A percentile compares a stretch with the other conserved stretches of the same genome.
phyloP scores from a whole-genome alignment of 2,888 invertebrate species.

The Drosophila fulvimacula region DNA sequence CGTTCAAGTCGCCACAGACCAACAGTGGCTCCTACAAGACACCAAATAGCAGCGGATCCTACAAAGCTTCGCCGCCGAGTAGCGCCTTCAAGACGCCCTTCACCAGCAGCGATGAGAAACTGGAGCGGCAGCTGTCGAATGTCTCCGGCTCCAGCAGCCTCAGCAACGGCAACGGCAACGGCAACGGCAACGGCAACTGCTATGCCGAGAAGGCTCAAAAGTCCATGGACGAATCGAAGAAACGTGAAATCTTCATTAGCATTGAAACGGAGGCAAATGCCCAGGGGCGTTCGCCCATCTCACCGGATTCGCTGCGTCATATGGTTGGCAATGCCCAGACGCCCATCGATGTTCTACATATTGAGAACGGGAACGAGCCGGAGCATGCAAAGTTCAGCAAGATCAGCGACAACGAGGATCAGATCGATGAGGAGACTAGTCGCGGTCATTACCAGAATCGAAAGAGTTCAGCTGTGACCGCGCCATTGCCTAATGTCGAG shows the following conservation, averaged over 20 bases:
- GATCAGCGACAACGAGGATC: constrained; percentile 81
- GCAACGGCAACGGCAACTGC: constrained; percentile 8
- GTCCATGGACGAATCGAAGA: constrained; percentile 64
- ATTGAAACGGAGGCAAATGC: constrained; percentile 84
- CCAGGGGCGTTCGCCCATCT: constrained; percentile 74
- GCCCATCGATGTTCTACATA: constrained; percentile 80
- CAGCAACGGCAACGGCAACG: constrained; percentile 1
- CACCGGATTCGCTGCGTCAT: constrained; percentile 75
- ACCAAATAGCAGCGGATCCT: constrained; percentile 19
- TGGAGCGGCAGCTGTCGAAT: constrained; percentile 35
- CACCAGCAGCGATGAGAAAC: constrained; percentile 44
- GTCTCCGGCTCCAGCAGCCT: constrained; percentile 1
- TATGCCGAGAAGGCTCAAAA: constrained; percentile 11
- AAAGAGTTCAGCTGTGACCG: constrained; percentile 39
- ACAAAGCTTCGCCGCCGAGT: constrained; percentile 8
- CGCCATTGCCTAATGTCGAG: constrained; percentile 77
- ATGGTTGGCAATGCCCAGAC: constrained; percentile 82
- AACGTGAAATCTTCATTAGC: constrained; percentile 83
- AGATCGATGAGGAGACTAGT: constrained; percentile 42
- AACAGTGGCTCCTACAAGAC: constrained; percentile 37
- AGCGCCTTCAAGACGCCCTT: constrained; percentile 38
- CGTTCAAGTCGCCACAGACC: constrained; percentile 25
- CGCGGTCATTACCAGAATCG: constrained; percentile 30
- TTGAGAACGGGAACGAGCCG: constrained; percentile 81
- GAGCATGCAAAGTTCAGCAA: constrained; percentile 80